These are phyloP conservation scores for Ailuropoda melanoleuca DNA, from an alignment of 2,113 vertebrate genomes.

Conservation along the genomic window DNA sequence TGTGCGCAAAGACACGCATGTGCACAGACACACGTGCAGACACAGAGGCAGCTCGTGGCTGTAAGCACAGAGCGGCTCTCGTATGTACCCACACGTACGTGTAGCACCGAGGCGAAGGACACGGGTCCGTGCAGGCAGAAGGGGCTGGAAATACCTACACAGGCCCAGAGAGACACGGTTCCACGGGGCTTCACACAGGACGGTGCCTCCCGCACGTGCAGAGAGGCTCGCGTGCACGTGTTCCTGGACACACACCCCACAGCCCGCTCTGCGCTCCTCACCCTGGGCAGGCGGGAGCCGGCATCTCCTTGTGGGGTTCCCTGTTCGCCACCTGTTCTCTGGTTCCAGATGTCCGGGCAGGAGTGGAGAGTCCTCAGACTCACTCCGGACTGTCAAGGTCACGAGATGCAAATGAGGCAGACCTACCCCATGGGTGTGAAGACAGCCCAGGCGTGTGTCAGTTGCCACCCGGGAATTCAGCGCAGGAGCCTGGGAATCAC, in stretches of 20 bases:
- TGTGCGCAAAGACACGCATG: background rate
- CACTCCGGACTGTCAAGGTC: background rate
- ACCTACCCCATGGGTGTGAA: background rate
- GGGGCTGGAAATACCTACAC: background rate
- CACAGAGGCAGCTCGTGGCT: background rate
- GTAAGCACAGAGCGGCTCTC: background rate
- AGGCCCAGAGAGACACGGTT: background rate
- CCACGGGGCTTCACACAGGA: background rate
- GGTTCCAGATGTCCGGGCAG: background rate
- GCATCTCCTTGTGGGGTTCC: background rate
- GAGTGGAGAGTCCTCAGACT: background rate
- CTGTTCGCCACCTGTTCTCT: background rate
- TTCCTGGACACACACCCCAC: background rate
- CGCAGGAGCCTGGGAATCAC: background rate
- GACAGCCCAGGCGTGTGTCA: background rate
- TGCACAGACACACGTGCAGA: background rate
- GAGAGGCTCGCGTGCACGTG: accelerated
- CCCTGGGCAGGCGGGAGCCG: background rate
- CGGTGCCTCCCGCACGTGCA: accelerated
- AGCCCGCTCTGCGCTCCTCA: accelerated
- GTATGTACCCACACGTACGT: accelerated
- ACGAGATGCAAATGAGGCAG: background rate
- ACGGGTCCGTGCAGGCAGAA: background rate
- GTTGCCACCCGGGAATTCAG: background rate
- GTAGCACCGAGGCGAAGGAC: background rate